These are phyloP conservation scores for Myopa testacea DNA, from an alignment of 2,888 invertebrate genomes.

Conservation along the genomic window DNA sequence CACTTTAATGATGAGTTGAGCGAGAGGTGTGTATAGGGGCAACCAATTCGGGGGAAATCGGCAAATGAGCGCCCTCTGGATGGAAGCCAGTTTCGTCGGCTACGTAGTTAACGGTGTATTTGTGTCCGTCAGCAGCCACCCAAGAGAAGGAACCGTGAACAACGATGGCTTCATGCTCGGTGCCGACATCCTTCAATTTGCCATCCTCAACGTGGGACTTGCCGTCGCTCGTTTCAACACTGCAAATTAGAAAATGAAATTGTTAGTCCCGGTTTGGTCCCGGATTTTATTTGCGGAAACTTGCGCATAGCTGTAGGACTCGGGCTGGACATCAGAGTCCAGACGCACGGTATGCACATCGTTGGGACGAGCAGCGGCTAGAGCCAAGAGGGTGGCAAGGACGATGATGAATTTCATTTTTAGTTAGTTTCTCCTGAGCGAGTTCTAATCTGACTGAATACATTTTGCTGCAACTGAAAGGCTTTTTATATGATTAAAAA, in stretches of 20 bases:
- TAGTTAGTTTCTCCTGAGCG: neutral
- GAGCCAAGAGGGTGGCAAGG: constrained; percentile 65
- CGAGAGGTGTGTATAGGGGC: neutral
- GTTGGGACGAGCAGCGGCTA: constrained; percentile 46
- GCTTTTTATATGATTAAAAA: constrained; percentile 10
- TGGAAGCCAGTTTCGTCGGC: constrained; percentile 71
- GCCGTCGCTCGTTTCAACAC: constrained; percentile 55
- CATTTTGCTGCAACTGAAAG: constrained; percentile 42
- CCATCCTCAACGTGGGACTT: constrained; percentile 51
- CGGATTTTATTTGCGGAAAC: neutral
- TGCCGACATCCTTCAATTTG: constrained; percentile 48
- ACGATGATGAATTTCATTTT: constrained; percentile 59
- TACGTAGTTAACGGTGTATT: constrained; percentile 68
- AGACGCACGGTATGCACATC: constrained; percentile 71
- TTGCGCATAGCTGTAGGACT: constrained; percentile 64
- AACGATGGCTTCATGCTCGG: constrained; percentile 51
- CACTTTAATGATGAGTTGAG: neutral
- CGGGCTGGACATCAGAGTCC: constrained; percentile 68
- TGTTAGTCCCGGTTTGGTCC: neutral
- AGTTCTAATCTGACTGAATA: neutral
- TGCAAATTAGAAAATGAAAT: constrained; percentile 14
- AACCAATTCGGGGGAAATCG: constrained; percentile 43
- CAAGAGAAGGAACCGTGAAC: constrained; percentile 54
- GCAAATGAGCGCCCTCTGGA: constrained; percentile 61
- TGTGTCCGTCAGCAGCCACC: constrained; percentile 53